Conservation (phyloP, 2,888 invertebrate species). For the Eurois occulta region DNA sequence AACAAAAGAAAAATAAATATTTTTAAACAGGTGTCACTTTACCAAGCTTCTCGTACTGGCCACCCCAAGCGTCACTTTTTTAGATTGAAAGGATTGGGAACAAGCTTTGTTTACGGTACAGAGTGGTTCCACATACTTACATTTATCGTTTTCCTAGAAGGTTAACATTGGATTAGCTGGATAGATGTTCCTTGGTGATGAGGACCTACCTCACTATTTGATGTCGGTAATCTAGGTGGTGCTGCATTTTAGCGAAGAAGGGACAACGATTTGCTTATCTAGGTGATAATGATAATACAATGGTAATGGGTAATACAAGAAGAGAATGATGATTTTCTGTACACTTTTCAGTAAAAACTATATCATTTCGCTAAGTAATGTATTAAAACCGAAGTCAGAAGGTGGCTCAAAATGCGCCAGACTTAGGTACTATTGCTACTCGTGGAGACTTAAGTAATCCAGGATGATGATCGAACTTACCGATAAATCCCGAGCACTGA, state of each 20-base stretch:
- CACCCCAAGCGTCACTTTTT: no score
- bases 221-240: background rate
- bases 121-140: no score
- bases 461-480: conserved; percentile 84
- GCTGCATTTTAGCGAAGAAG: background rate
- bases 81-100: no score
- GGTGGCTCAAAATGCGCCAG: background rate
- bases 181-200: background rate
- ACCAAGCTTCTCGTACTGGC: no score
- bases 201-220: background rate
- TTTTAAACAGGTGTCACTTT: no score
- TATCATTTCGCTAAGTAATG: background rate
- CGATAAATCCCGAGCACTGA: conserved; percentile 92
- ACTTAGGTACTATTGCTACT: background rate
- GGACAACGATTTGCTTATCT: background rate
- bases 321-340: background rate
- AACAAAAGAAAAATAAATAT: no score
- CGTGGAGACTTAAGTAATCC: background rate
- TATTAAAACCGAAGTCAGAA: background rate
- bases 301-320: background rate
- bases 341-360: background rate
- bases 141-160: no score
- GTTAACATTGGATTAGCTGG: no score
- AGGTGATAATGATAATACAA: background rate
- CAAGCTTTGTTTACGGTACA: no score